Conservation (phyloP, 1,140 invertebrate species). For the Pseudomyrmex concolor region DNA sequence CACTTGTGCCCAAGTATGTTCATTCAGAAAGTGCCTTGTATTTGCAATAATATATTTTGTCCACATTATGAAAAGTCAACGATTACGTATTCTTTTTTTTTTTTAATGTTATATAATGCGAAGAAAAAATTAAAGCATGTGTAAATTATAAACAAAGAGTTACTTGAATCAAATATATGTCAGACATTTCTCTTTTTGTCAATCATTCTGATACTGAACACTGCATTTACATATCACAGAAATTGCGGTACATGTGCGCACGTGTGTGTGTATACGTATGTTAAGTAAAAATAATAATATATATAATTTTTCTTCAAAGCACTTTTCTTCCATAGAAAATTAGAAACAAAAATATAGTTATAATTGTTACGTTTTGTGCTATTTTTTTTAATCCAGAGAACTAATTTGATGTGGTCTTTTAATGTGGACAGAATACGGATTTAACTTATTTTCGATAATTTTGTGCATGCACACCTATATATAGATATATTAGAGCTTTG, state of each 20-base stretch:
- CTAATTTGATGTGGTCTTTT: constrained; percentile 1
- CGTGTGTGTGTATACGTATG: not conserved
- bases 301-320: constrained; percentile 5
- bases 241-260: too few species aligned
- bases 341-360: not conserved
- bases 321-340: not conserved
- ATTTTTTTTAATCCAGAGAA: not conserved
- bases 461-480: not conserved
- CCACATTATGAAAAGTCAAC: constrained; percentile 27
- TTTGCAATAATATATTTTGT: constrained; percentile 28
- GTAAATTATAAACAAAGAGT: constrained; percentile 3
- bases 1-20: constrained; percentile 57
- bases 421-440: constrained; percentile 30
- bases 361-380: not conserved
- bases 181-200: too few species aligned
- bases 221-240: too few species aligned
- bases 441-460: constrained; percentile 36
- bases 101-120: not conserved
- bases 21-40: constrained; percentile 40
- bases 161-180: constrained; percentile 2
- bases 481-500: constrained; percentile 25
- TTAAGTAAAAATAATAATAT: constrained; percentile 16
- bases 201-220: too few species aligned
- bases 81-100: not conserved
- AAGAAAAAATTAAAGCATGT: constrained; percentile 1